phyloP scores from a whole-genome alignment of 2,113 vertebrate genomes.

The Boulengeromyrus knoepffleri region DNA sequence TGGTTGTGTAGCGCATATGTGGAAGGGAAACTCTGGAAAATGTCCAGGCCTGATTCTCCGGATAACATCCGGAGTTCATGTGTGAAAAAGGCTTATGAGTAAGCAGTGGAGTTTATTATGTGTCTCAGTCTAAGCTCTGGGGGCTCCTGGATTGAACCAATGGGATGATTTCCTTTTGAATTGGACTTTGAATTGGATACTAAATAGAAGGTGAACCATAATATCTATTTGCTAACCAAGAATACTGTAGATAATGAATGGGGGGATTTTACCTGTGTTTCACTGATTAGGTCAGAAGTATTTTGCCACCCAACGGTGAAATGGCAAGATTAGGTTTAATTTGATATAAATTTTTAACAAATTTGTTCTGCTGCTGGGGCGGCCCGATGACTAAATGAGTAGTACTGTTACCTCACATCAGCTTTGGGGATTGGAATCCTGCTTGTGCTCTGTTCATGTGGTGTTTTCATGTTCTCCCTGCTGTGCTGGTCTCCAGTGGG shows the following conservation, averaged over 20 bases:
- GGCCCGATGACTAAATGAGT: neutral
- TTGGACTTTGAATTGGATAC: neutral
- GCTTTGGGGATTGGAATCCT: neutral
- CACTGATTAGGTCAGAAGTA: neutral
- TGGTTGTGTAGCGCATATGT: neutral
- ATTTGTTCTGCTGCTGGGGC: neutral
- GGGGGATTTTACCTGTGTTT: neutral
- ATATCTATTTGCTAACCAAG: neutral
- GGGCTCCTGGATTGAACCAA: neutral
- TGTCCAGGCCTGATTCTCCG: neutral
- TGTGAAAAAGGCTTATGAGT: neutral
- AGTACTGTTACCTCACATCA: neutral
- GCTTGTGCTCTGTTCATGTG: neutral
- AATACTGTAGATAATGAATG: neutral
- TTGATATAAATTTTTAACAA: neutral
- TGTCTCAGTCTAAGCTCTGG: neutral
- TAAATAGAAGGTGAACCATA: neutral
- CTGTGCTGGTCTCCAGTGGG: neutral
- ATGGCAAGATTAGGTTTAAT: neutral
- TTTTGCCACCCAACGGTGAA: neutral
- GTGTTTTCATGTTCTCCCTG: neutral
- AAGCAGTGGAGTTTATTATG: neutral
- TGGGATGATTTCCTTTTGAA: neutral
- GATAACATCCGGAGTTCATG: neutral
- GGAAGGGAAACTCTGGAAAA: neutral